Conservation (phyloP, 1,140 invertebrate species). For the Hirudo medicinalis region DNA sequence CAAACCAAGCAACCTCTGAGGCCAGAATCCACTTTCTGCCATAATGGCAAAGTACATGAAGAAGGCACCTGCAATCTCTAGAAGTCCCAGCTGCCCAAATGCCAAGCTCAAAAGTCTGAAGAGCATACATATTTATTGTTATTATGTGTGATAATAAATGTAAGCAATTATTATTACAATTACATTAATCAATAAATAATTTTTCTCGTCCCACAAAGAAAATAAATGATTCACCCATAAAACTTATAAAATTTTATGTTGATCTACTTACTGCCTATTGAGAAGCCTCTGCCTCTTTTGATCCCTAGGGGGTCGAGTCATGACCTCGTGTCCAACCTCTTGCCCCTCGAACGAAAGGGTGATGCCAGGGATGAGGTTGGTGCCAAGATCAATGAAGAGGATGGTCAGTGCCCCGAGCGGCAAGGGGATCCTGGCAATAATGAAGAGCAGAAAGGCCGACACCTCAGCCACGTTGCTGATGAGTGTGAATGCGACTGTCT, state of each 20-base stretch:
- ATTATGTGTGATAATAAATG: too few species aligned
- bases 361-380: slow-evolving; percentile 60
- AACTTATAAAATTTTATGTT: neutral
- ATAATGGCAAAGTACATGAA: slow-evolving; percentile 98
- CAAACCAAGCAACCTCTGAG: slow-evolving; percentile 47
- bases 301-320: slow-evolving; percentile 88
- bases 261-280: neutral
- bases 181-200: too few species aligned
- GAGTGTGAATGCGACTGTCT: slow-evolving; percentile 96
- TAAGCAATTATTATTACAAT: too few species aligned
- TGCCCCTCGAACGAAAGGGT: slow-evolving; percentile 90
- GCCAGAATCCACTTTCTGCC: slow-evolving; percentile 93
- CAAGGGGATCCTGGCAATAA: slow-evolving; percentile 29
- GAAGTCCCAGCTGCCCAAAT: slow-evolving; percentile 53
- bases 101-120: slow-evolving; percentile 26
- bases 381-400: slow-evolving; percentile 94
- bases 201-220: too few species aligned
- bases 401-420: slow-evolving; percentile 73
- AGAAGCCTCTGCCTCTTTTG: slow-evolving; percentile 41
- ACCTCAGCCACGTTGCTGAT: slow-evolving; percentile 99
- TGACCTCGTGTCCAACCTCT: slow-evolving; percentile 76
- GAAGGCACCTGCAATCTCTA: slow-evolving; percentile 95
- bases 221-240: too few species aligned
- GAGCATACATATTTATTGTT: neutral
- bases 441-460: slow-evolving; percentile 53